Evolutionary conservation across 2,888 invertebrate genomes (phyloP).

Genomic region (Drosophila pseudotakahashii): DNA sequence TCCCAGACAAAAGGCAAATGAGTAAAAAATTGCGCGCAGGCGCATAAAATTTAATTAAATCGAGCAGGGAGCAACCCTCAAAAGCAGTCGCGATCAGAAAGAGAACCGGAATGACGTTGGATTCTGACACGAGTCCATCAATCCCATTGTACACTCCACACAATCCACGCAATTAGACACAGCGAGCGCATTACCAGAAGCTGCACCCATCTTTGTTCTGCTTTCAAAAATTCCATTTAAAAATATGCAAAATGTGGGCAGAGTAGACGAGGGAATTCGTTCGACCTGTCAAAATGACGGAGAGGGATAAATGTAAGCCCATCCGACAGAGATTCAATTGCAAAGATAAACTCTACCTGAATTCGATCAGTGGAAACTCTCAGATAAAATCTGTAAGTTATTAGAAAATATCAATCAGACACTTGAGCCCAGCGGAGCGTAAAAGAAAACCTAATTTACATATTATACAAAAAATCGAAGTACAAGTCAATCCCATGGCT

Average conservation of each 20-base stretch:
- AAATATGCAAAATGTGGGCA: slow-evolving; percentile 44
- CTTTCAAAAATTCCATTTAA: slow-evolving; percentile 40
- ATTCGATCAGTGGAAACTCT: not conserved
- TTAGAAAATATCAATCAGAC: slow-evolving; percentile 50
- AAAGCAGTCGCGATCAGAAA: slow-evolving; percentile 10
- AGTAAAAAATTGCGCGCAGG: slow-evolving; percentile 73
- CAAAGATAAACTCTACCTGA: slow-evolving; percentile 31
- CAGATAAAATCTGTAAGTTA: slow-evolving; percentile 32
- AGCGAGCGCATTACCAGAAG: slow-evolving; percentile 64
- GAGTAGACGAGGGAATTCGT: slow-evolving; percentile 29
- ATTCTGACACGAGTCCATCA: slow-evolving; percentile 77
- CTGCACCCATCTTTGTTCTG: slow-evolving; percentile 27
- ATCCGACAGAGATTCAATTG: slow-evolving; percentile 37
- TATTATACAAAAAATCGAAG: slow-evolving; percentile 13
- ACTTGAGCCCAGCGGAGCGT: slow-evolving; percentile 43
- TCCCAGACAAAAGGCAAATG: slow-evolving; percentile 56
- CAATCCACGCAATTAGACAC: slow-evolving; percentile 73
- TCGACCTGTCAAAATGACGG: slow-evolving; percentile 47
- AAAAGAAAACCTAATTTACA: slow-evolving; percentile 47
- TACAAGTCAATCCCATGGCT: slow-evolving; percentile 41
- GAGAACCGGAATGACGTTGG: slow-evolving; percentile 25
- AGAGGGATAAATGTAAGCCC: slow-evolving; percentile 33
- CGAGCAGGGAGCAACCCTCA: slow-evolving; percentile 47
- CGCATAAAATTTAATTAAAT: slow-evolving; percentile 79
- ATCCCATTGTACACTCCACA: slow-evolving; percentile 52